Conservation (phyloP, 2,113 vertebrate species). For the Panthera leo region DNA sequence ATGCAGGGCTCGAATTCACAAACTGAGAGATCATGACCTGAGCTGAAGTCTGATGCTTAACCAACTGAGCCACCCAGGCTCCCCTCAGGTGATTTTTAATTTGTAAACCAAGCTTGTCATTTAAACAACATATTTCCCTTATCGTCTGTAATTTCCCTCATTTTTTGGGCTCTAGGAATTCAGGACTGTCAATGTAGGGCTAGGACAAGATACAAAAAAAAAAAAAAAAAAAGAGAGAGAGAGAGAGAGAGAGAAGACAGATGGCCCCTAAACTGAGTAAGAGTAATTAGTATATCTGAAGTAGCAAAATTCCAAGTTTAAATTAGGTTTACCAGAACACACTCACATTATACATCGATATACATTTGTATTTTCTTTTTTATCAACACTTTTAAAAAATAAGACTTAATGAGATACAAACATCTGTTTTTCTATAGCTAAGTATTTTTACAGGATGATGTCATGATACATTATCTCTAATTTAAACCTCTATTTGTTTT, state of each 20-base stretch:
- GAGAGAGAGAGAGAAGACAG: background rate
- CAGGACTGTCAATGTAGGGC: background rate
- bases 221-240: too few species aligned
- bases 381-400: background rate
- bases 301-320: background rate
- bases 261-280: background rate
- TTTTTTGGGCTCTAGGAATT: background rate
- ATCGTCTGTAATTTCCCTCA: background rate
- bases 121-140: background rate
- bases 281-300: background rate
- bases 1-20: too few species aligned
- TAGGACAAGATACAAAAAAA: background rate
- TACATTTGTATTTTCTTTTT: background rate
- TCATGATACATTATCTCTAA: background rate
- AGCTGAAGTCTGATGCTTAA: too few species aligned
- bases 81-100: background rate
- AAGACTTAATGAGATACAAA: background rate
- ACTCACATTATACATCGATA: background rate
- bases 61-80: too few species aligned
- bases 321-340: background rate
- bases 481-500: background rate
- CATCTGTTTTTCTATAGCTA: background rate
- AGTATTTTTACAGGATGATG: background rate
- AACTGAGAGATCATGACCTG: too few species aligned
- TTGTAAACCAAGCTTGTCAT: background rate